Evolutionary conservation across 2,888 invertebrate genomes (phyloP).

Genomic region (Uropetala carovei): DNA sequence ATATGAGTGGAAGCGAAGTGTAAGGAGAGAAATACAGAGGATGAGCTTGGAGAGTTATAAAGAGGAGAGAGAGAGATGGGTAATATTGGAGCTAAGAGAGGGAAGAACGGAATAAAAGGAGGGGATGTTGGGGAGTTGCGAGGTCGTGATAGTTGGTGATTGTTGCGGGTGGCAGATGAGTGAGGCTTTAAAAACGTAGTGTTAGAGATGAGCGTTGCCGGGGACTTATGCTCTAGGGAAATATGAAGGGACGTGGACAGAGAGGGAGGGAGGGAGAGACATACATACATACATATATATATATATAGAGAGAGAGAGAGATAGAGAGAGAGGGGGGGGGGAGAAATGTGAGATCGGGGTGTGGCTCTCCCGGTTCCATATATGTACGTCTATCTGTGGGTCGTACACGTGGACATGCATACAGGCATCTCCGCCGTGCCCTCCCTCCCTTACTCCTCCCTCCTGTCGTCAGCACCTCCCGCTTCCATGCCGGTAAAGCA

Average conservation of each 20-base stretch:
- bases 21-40: neutral
- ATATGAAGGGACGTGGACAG: slow-evolving; percentile 26
- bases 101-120: neutral
- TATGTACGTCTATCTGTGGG: neutral
- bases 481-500: neutral
- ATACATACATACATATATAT: too few relatives aligned
- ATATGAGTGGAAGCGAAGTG: too few relatives aligned
- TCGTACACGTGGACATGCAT: slow-evolving; percentile 3
- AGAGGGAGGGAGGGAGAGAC: neutral
- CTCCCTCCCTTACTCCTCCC: neutral
- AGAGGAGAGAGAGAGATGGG: neutral
- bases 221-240: slow-evolving; percentile 43
- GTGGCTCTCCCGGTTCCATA: neutral
- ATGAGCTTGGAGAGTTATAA: neutral
- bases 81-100: neutral
- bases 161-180: neutral
- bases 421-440: neutral
- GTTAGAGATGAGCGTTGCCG: neutral
- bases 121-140: neutral
- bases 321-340: neutral
- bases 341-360: neutral
- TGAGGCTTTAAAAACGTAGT: slow-evolving; percentile 27
- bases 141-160: slow-evolving; percentile 13
- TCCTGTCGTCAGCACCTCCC: neutral
- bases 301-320: too few relatives aligned